Evolutionary conservation across 1,140 invertebrate species (phyloP), one percentile per base, ranked within the genome.

Genomic region (Amyelois transitella): DNA sequence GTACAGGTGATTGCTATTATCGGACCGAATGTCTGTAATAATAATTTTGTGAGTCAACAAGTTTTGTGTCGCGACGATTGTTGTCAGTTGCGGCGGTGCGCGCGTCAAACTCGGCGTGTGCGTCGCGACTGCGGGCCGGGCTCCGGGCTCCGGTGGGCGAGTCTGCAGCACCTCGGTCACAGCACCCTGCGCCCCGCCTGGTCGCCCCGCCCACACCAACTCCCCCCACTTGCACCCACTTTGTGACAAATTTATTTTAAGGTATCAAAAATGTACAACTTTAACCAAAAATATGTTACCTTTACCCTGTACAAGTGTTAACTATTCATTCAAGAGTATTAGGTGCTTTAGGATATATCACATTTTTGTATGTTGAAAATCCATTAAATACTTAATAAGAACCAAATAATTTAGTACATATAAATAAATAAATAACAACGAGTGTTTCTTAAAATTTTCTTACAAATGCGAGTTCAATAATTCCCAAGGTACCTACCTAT

Each of bases 101-200:
- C 73, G 77, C 80, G 74, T 55, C 67, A 38, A 45, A 38, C 51
- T 25, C 72, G 78, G 72, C 68, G 70, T 56, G 59, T 72, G 57
- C 68, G 69, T 60, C 65, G 69, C 75, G 75, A 80, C 77, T 81
- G 77, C 51, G 71, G 32, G n/a, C n/a, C n/a, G n/a, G 57, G 48
- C 54, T 44, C 55, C 28, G 28, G 53, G 59, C 69, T 62, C 69
- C 59, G 62, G 67, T 77, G 77, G 78, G 76, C 74, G 76, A 77
- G 68, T 32, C 68, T 55, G 57, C 59, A 59, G 76, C 77, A 72
- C 76, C 76, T 74, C 72, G 73, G 53, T 28, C 47, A 25, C 60
- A 55, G 85, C 78, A 84, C 81, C 81, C 77, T 80, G 74, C 75
- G 81, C 84, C 81, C 81, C 82, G 76, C 74, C 80, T 63, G 72